Evolutionary conservation across 1,140 invertebrate genomes (phyloP).

Genomic region (Pogonus chalceus): DNA sequence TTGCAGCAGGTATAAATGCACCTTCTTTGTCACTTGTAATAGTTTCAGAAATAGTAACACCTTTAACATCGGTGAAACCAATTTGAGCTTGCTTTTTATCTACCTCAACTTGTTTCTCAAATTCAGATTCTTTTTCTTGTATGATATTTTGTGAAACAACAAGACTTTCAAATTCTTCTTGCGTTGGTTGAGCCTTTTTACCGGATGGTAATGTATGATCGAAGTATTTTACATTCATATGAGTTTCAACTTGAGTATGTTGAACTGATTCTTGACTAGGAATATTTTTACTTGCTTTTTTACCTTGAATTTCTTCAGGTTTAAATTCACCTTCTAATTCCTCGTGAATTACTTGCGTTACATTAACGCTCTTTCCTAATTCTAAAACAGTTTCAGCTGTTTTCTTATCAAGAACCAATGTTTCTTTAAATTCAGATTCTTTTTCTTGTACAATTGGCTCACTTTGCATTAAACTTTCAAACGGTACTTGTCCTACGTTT

Average conservation of each 20-base stretch:
- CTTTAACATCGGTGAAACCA: constrained; percentile 27
- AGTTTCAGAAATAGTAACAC: constrained; percentile 33
- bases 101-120: constrained; percentile 16
- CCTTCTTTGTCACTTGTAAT: constrained; percentile 25
- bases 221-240: constrained; percentile 12
- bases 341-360: constrained; percentile 37
- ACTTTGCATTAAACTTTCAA: constrained; percentile 40
- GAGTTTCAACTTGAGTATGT: constrained; percentile 13
- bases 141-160: constrained; percentile 34
- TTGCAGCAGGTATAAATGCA: constrained; percentile 17
- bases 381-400: constrained; percentile 35
- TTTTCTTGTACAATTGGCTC: constrained; percentile 40
- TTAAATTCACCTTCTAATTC: constrained; percentile 37
- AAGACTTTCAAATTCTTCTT: constrained; percentile 38
- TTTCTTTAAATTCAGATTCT: constrained; percentile 37
- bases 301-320: constrained; percentile 10
- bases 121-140: constrained; percentile 36
- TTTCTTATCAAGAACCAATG: constrained; percentile 26
- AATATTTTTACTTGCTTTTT: constrained; percentile 11
- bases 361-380: constrained; percentile 35
- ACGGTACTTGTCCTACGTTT: constrained; percentile 34
- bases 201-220: constrained; percentile 3
- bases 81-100: constrained; percentile 17
- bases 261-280: constrained; percentile 13
- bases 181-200: constrained; percentile 19